A percentile compares a stretch with the other conserved stretches of the same genome.
Conservation (phyloP, 2,113 vertebrate species). For the Laticauda laticaudata region DNA sequence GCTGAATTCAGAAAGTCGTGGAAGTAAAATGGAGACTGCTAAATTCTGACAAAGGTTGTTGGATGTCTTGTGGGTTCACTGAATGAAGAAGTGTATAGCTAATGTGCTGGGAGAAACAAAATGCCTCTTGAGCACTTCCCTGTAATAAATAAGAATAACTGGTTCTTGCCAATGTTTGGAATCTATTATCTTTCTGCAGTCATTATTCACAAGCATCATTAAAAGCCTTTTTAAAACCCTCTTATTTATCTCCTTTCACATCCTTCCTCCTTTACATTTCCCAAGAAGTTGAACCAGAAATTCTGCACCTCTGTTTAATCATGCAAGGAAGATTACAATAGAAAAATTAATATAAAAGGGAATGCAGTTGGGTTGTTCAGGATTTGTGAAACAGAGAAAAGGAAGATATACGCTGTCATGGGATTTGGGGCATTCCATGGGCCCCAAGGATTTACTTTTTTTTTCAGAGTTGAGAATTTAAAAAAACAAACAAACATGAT, state of each 20-base stretch:
- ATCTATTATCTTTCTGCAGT: neutral
- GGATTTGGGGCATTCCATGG: no score
- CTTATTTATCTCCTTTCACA: neutral
- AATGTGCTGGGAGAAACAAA: neutral
- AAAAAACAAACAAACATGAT: neutral
- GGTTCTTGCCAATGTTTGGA: constrained; percentile 1
- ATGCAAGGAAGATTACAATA: neutral
- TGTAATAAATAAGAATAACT: constrained; percentile 8
- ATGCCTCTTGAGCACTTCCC: neutral
- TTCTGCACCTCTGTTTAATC: neutral
- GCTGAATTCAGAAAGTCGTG: neutral
- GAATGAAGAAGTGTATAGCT: neutral
- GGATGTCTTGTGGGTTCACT: neutral
- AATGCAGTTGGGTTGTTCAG: neutral
- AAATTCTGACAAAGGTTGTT: neutral
- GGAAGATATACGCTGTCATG: neutral
- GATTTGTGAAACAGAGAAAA: neutral
- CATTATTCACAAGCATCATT: constrained; percentile 14
- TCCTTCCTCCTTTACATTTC: neutral
- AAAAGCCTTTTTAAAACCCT: neutral
- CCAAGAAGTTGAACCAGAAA: constrained; percentile 4
- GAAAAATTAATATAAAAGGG: neutral
- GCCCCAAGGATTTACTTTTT: neutral
- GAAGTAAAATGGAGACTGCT: no score
- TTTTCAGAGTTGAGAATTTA: neutral